phyloP scores from a whole-genome alignment of 2,888 invertebrate genomes.

The Rhingia rostrata region DNA sequence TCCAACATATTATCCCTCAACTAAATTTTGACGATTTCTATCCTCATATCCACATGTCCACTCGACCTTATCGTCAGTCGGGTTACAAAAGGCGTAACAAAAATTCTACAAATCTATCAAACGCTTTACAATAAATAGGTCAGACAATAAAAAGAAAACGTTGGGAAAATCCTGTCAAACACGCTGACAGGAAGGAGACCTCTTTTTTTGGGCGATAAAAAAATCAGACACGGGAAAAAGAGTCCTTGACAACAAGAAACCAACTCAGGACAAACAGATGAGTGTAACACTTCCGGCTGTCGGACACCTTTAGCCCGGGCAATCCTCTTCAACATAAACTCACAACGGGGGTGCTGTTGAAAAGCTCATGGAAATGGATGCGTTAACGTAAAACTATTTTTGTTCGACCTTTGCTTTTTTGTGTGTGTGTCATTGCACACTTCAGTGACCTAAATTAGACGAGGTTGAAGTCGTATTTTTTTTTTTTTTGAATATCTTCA shows the following conservation, averaged over 20 bases:
- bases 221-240: conserved; percentile 4
- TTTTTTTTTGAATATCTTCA: background rate
- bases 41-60: conserved; percentile 17
- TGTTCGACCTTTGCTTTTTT: background rate
- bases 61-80: conserved; percentile 5
- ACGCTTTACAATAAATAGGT: conserved; percentile 23
- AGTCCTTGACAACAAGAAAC: conserved; percentile 16
- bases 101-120: conserved; percentile 15
- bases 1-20: background rate
- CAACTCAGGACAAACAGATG: conserved; percentile 21
- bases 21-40: background rate
- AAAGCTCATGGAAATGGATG: background rate
- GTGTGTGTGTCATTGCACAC: background rate
- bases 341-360: background rate
- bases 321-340: background rate
- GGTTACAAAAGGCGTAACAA: conserved; percentile 10
- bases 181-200: background rate
- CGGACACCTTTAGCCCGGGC: conserved; percentile 4
- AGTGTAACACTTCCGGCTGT: conserved; percentile 26
- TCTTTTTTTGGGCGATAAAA: background rate
- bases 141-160: conserved; percentile 22
- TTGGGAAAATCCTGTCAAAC: conserved; percentile 25
- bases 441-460: conserved; percentile 17
- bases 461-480: background rate
- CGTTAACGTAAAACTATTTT: conserved; percentile 3